A percentile compares a stretch with the other conserved stretches of the same genome.
phyloP scores from a whole-genome alignment of 2,113 vertebrate genomes.

The Gobiocypris rarus region DNA sequence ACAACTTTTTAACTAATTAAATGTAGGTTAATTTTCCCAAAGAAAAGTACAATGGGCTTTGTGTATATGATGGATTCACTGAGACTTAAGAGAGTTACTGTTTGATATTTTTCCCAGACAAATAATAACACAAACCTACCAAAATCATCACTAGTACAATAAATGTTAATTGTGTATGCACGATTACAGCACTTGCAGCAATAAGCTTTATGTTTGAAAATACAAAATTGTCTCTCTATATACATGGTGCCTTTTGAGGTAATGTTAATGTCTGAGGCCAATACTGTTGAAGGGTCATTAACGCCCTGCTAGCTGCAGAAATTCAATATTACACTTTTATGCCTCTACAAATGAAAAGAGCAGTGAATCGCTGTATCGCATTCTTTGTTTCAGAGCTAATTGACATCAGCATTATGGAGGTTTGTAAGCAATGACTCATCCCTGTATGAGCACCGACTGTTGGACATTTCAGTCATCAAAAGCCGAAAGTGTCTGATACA shows the following conservation, averaged over 20 bases:
- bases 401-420: conserved; percentile 27
- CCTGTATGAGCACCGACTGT: background rate
- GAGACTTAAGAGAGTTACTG: background rate
- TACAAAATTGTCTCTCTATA: background rate
- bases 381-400: conserved; percentile 14
- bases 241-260: background rate
- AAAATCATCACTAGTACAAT: conserved; percentile 7
- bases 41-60: background rate
- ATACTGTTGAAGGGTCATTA: conserved; percentile 31
- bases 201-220: conserved; percentile 6
- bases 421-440: background rate
- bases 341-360: conserved; percentile 15
- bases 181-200: background rate
- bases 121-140: background rate
- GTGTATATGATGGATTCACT: background rate
- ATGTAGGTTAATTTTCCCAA: background rate
- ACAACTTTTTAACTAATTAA: background rate
- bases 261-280: conserved; percentile 28
- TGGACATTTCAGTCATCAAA: background rate
- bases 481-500: conserved; percentile 9
- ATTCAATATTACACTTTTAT: conserved; percentile 29
- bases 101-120: background rate
- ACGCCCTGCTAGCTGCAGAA: conserved; percentile 30
- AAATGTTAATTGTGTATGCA: background rate
- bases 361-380: conserved; percentile 16